phyloP scores from a whole-genome alignment of 2,797 vertebrate genomes.

The Neostethus bicornis region DNA sequence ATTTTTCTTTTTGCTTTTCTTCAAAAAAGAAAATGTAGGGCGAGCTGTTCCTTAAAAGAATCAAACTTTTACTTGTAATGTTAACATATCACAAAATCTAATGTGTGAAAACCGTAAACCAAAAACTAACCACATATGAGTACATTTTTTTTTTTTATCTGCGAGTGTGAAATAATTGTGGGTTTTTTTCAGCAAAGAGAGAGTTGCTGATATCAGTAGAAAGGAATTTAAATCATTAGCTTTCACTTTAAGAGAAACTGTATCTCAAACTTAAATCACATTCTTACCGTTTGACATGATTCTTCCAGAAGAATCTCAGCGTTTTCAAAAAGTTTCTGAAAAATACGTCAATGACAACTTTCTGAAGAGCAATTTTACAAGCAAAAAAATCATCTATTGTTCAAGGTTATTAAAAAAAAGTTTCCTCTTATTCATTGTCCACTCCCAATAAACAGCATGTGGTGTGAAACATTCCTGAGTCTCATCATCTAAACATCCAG shows the following conservation, averaged over 20 bases:
- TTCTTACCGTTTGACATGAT: slow-evolving; percentile 76
- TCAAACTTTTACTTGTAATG: no score
- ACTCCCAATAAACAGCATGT: slow-evolving; percentile 36
- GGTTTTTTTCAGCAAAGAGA: not conserved
- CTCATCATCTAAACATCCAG: slow-evolving; percentile 71
- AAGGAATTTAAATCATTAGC: slow-evolving; percentile 1
- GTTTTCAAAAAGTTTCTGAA: slow-evolving; percentile 27
- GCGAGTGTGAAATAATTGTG: not conserved
- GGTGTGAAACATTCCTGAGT: slow-evolving; percentile 55
- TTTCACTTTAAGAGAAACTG: slow-evolving; percentile 16
- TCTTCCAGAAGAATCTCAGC: slow-evolving; percentile 6
- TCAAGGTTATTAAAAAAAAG: slow-evolving; percentile 3
- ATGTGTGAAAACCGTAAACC: no score
- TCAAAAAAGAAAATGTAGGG: no score
- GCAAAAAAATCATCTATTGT: not conserved
- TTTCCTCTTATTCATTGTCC: slow-evolving; percentile 19
- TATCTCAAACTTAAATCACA: slow-evolving; percentile 33
- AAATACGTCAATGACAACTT: not conserved
- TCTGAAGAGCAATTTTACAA: slow-evolving; percentile 5
- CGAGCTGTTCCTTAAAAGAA: no score
- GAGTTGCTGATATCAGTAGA: slow-evolving; percentile 9
- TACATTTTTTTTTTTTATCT: no score
- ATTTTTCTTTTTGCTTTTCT: no score
- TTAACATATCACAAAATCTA: no score
- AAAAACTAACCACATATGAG: no score